Base-by-base conservation (phyloP, 2,113 vertebrate genomes). In the Chunga burmeisteri region DNA sequence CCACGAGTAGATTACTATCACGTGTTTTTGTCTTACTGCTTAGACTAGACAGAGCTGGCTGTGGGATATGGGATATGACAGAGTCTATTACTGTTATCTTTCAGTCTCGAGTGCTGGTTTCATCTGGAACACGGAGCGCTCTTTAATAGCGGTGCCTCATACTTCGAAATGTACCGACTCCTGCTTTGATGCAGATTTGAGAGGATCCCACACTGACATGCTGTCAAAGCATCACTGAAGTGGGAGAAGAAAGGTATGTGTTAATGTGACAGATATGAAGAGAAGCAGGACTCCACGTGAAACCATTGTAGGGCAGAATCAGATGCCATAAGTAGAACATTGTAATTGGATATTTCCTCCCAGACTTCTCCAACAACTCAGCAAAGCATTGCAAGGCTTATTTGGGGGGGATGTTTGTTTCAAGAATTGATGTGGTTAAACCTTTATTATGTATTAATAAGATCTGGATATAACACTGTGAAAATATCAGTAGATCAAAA, bases 11-110 rank as follows among this genome's bases (percentile, higher is more conserved):
- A 9, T 56, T 7, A 30, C 56, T 40, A 29, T 49, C 4, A 2
- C 0, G 1, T 53, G 66, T 0, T 68, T 87, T 59, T 75, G 38
- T 30, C 44, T 59, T 3, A 1, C 10, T 38, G 55, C 8, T 23
- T 19, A 49, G 13, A 6, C 26, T 6, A 27, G 44, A 20, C 30
- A n/a, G 77, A 66, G 65, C 59, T 88, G 96, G 42, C 67, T 77
- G 85, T 70, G 70, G 42, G 22, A 44, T 40, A 4, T 16, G 81
- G 78, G 82, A 10, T 27, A 9, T 90, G 86, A 78, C 77, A 81
- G 81, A 7, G 44, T 0, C 4, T 36, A 7, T 94, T 36, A 23
- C 30, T n/a, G 49, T 30, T 36, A 18, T 22, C 2, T 29, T 32
- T 36, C 47, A 22, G 0, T 15, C 42, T 49, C 1, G 5, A 38